Base-by-base conservation (phyloP, 2,113 vertebrate genomes). In the Perca fluviatilis region DNA sequence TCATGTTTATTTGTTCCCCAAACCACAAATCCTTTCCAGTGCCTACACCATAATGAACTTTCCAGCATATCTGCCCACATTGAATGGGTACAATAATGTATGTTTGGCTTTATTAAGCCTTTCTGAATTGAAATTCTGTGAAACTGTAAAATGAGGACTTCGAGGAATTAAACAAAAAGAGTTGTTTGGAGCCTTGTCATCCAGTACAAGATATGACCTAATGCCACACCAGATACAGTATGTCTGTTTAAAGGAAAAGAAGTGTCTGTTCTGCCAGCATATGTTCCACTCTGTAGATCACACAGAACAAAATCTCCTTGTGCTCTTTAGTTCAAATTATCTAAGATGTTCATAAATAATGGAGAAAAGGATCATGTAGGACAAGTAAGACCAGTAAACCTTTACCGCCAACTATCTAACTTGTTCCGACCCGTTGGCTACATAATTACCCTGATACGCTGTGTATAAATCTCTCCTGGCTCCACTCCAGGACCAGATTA, bases 401-500 rank as follows among this genome's bases (percentile, higher is more conserved):
- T 18, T 56, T 12, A 21, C 51, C 6, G 60, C 67, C 60, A 43
- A n/a, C 30, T 11, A 46, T 63, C 54, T 76, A 80, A 79, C 25
- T 72, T 64, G n/a, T 53, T 83, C 76, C 50, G 16, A 81, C 80
- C 84, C 53, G 40, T 66, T 76, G 69, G 79, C 62, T 80, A 50
- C 83, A 61, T 74, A 85, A 93, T 91, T 88, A 83, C 66, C 72
- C 51, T 23, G 16, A 89, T 80, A 71, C 73, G 43, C 77, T 15
- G 50, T 62, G 72, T 56, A 76, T 78, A 81, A 83, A 76, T 83
- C 80, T 80, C 61, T 60, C 15, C 82, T 82, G 91, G 89, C 85
- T 66, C 58, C 43, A 0, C 23, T 78, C 90, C 90, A 93, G 79
- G 23, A n/a, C 68, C 63, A 83, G 85, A 93, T 91, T 89, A 84